Percentiles rank a stretch among this genome's conserved stretches.
These are phyloP conservation scores for Stomatorhinus ivindoensis DNA, from an alignment of 2,113 vertebrate genomes.

Conservation along the genomic window DNA sequence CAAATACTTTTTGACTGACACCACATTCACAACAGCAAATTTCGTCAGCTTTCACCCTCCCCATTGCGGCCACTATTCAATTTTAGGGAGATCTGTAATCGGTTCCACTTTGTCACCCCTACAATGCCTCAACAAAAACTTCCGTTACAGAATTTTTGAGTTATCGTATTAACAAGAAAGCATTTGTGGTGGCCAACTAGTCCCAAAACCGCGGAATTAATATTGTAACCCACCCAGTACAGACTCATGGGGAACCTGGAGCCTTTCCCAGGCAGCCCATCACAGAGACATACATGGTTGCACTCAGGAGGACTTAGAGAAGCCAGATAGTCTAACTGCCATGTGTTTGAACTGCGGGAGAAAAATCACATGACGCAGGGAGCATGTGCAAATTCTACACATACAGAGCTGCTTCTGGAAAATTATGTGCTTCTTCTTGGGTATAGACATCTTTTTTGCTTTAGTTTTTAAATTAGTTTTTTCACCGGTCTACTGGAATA, in stretches of 20 bases:
- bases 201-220: neutral
- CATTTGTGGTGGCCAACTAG: neutral
- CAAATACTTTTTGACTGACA: neutral
- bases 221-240: neutral
- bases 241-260: neutral
- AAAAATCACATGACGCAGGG: neutral
- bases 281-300: neutral
- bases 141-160: neutral
- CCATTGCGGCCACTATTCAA: neutral
- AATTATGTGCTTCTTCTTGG: neutral
- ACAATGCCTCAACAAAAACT: neutral
- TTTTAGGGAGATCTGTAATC: neutral
- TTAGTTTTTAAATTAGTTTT: neutral
- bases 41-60: neutral
- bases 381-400: neutral
- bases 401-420: neutral
- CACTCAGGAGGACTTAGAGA: neutral
- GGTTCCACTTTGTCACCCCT: neutral
- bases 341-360: neutral
- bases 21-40: neutral
- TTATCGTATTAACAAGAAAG: neutral
- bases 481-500: neutral
- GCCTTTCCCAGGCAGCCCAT: neutral
- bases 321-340: neutral
- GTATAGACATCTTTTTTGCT: neutral